Conservation (phyloP, 2,113 vertebrate genomes). For the Rhodinocichla rosea region DNA sequence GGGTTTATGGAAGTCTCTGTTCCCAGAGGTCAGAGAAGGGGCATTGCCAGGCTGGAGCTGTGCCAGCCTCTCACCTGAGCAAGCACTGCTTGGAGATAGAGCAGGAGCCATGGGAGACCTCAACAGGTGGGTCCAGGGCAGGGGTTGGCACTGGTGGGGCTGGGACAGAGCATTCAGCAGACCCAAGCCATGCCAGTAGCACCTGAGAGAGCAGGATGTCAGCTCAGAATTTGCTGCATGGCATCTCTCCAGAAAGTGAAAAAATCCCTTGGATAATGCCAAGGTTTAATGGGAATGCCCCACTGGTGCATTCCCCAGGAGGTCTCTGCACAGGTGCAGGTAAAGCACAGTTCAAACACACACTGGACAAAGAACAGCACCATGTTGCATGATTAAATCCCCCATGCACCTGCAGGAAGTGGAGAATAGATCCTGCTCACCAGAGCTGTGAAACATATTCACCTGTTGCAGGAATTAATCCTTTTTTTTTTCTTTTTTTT, state of each 20-base stretch:
- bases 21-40: background rate
- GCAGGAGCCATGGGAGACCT: background rate
- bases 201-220: background rate
- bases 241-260: background rate
- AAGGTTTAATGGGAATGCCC: background rate
- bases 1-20: background rate
- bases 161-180: background rate
- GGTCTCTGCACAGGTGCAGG: background rate
- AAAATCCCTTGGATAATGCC: background rate
- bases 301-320: background rate
- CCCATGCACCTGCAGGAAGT: background rate
- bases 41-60: background rate
- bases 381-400: background rate
- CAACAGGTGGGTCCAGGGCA: background rate
- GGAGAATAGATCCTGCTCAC: background rate
- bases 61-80: background rate
- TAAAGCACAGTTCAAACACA: background rate
- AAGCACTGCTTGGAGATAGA: background rate
- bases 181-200: background rate
- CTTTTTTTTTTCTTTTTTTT: background rate
- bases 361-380: background rate
- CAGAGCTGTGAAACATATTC: background rate
- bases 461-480: constrained; percentile 40
- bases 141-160: background rate
- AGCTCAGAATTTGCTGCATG: background rate